Evolutionary conservation across 2,888 invertebrate genomes (phyloP), one percentile per base, ranked within the genome.

Genomic region (Pammene aurita): DNA sequence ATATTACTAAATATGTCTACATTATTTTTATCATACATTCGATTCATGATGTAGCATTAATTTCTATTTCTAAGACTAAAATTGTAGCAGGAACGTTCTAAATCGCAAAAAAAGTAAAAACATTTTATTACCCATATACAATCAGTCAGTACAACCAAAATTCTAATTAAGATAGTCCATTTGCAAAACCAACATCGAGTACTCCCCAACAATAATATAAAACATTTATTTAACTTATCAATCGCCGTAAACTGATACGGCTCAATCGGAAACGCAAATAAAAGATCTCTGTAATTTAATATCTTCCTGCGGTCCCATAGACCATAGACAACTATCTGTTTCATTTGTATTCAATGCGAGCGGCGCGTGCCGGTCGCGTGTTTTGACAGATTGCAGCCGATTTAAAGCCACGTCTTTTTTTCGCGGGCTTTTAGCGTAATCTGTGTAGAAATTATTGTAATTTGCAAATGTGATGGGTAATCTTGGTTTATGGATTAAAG

Each of bases 191-290:
- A 79, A 77, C 78, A 76, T 68, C 67, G 67, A 68, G 60, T 67
- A 77, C 80, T 81, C 83, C 80, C 84, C 78, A 83, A 86, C 83
- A 84, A 87, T 84, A 88, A 87, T 85, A 86, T 80, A 79, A 50
- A 46, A 67, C 50, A 56, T 62, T 77, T 69, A 79, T 74, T 72
- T 67, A 73, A 74, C 75, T 76, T 82, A 86, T 82, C 80, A 78
- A 75, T 75, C 73, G 71, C 71, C 73, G 89, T 87, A 90, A 92
- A 87, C 71, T 73, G 87, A 91, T 88, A 89, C 78, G 77, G 67
- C 84, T 83, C 89, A 89, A 91, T 91, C 89, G 80, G 87, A 87
- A 90, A 89, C 73, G 88, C 84, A 91, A 92, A 92, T 90, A 92
- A 83, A 85, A 86, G 87, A 89, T 87, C 87, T 83, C 81, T 86